phyloP scores from a whole-genome alignment of 2,888 invertebrate species.

The Protophormia terraenovae region DNA sequence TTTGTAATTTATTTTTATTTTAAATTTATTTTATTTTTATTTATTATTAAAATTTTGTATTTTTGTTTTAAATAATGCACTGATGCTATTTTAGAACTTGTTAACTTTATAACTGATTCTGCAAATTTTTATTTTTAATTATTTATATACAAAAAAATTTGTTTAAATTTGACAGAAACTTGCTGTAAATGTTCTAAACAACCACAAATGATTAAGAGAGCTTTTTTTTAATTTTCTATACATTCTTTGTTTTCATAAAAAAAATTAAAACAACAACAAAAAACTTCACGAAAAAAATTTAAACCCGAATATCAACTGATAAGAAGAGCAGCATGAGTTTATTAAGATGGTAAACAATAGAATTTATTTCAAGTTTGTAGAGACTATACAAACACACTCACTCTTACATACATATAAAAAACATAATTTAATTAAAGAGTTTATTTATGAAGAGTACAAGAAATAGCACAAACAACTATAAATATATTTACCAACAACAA shows the following conservation, averaged over 20 bases:
- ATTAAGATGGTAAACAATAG: slow-evolving; percentile 40
- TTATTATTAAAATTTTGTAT: neutral
- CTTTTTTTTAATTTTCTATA: neutral
- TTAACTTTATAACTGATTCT: slow-evolving; percentile 40
- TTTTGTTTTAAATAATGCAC: neutral
- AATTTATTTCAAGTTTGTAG: slow-evolving; percentile 54
- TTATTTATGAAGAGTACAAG: neutral
- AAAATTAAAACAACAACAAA: neutral
- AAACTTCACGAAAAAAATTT: neutral
- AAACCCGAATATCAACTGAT: slow-evolving; percentile 27
- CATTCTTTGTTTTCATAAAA: slow-evolving; percentile 13
- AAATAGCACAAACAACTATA: neutral
- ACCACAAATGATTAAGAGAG: neutral
- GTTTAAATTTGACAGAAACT: slow-evolving; percentile 2
- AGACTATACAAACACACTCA: neutral
- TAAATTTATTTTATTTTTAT: slow-evolving; percentile 2
- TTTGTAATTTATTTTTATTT: neutral
- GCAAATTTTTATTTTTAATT: neutral
- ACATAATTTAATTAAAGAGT: neutral
- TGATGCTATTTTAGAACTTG: slow-evolving; percentile 47
- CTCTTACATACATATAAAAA: neutral
- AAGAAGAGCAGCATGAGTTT: slow-evolving; percentile 44
- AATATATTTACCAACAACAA: too few relatives aligned
- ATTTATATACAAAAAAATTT: slow-evolving; percentile 52
- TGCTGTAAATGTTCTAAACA: slow-evolving; percentile 40